phyloP scores from a whole-genome alignment of 1,140 invertebrate genomes.

The Drosophila busckii region DNA sequence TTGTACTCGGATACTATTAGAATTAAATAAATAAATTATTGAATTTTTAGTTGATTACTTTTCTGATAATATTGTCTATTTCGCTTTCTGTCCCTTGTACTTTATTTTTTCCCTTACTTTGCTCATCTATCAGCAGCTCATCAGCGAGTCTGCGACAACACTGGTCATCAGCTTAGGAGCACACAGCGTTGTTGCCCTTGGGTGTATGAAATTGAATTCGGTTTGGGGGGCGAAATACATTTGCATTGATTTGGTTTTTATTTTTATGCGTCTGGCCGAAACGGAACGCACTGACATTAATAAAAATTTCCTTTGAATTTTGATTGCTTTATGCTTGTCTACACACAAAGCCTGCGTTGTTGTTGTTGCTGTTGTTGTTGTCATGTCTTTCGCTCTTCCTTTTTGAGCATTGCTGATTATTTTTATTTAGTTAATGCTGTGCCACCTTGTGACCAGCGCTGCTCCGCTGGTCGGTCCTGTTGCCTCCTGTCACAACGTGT shows the following conservation, averaged over 20 bases:
- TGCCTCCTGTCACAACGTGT: constrained; percentile 15
- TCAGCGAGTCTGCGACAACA: too few species aligned
- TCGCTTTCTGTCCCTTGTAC: too few species aligned
- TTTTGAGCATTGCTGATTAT: constrained; percentile 39
- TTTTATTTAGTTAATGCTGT: constrained; percentile 67
- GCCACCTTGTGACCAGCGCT: too few species aligned
- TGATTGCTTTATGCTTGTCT: constrained; percentile 60
- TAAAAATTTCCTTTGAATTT: constrained; percentile 77
- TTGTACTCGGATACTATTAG: too few species aligned
- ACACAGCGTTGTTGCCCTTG: constrained; percentile 18
- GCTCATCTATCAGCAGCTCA: too few species aligned
- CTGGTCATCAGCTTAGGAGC: too few species aligned
- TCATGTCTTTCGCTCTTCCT: background rate
- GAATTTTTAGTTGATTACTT: too few species aligned
- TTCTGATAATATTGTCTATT: too few species aligned
- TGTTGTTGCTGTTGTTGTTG: background rate
- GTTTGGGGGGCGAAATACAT: constrained; percentile 71
- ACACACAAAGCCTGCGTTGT: background rate
- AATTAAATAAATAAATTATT: too few species aligned
- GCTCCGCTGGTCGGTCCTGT: constrained; percentile 27
- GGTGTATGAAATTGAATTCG: constrained; percentile 71
- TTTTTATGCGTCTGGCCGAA: constrained; percentile 67
- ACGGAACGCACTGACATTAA: constrained; percentile 68
- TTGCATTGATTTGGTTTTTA: constrained; percentile 73
- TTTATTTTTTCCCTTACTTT: too few species aligned